Evolutionary conservation across 92 coral and sea anemone species (phyloP).

Genomic region (Blastomussa wellsi): DNA sequence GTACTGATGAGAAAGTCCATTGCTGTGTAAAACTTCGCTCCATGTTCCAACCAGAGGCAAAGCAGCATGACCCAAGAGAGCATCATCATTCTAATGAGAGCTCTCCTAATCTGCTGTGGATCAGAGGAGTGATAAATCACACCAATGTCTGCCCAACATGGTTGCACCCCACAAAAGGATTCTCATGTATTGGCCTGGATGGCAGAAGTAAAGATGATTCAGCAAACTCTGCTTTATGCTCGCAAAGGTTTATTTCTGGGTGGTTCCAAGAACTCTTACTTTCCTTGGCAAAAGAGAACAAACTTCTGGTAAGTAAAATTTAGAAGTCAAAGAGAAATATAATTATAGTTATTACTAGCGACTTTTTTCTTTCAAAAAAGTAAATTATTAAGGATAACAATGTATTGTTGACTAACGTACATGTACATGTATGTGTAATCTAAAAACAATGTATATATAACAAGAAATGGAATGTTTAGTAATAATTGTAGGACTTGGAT

Average conservation of each 20-base stretch:
- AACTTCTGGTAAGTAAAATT: conserved; percentile 71
- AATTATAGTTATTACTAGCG: not conserved
- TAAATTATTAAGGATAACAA: too few relatives aligned
- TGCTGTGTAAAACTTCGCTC: conserved; percentile 68
- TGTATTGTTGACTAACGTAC: too few relatives aligned
- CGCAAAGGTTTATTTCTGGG: conserved; percentile 58
- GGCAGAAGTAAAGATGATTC: conserved; percentile 4
- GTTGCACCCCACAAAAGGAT: conserved; percentile 82
- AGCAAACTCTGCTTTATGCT: conserved; percentile 5
- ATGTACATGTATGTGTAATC: too few relatives aligned
- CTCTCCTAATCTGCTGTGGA: conserved; percentile 63
- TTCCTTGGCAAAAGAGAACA: conserved; percentile 62
- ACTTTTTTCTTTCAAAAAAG: not conserved
- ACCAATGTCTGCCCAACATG: conserved; percentile 75
- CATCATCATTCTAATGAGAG: not conserved
- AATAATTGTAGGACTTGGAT: too few relatives aligned
- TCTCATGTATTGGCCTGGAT: conserved; percentile 75
- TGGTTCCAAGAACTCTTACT: conserved; percentile 83
- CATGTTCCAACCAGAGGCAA: conserved; percentile 41
- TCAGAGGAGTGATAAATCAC: conserved; percentile 77
- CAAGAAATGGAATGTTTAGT: too few relatives aligned
- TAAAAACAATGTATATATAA: too few relatives aligned
- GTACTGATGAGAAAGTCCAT: conserved; percentile 49
- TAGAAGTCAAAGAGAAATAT: not conserved
- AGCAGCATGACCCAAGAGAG: not conserved